A percentile compares a stretch with the other conserved stretches of the same genome.
These are phyloP conservation scores for Enteromius treurensis DNA, from an alignment of 2,797 vertebrate species.

Conservation along the genomic window DNA sequence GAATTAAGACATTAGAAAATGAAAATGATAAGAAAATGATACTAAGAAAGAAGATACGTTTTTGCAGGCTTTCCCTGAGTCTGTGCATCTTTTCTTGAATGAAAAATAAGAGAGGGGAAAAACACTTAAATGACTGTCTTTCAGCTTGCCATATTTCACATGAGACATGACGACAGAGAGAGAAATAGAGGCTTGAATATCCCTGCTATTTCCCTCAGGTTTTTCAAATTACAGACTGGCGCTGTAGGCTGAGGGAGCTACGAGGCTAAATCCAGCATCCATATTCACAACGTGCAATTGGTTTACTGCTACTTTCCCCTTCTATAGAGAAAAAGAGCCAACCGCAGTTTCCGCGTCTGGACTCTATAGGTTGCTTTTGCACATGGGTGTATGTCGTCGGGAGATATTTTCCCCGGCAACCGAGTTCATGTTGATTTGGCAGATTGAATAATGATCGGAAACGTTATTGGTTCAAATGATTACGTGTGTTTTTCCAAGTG, in stretches of 20 bases:
- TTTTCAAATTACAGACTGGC: slow-evolving; percentile 77
- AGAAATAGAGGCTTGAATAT: slow-evolving; percentile 72
- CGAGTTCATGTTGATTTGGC: slow-evolving; percentile 5
- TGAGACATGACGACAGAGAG: slow-evolving; percentile 69
- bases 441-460: slow-evolving; percentile 36
- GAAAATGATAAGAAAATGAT: not conserved
- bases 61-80: not conserved
- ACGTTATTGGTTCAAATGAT: slow-evolving; percentile 20
- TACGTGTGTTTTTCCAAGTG: slow-evolving; percentile 27
- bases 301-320: slow-evolving; percentile 56
- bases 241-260: slow-evolving; percentile 61
- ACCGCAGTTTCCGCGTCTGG: slow-evolving; percentile 69
- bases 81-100: slow-evolving; percentile 26
- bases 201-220: slow-evolving; percentile 73
- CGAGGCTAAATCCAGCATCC: slow-evolving; percentile 59
- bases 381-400: slow-evolving; percentile 44
- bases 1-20: too few relatives aligned
- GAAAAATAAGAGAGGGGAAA: slow-evolving; percentile 29
- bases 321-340: slow-evolving; percentile 32
- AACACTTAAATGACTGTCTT: slow-evolving; percentile 52
- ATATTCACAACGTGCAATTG: slow-evolving; percentile 69
- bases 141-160: slow-evolving; percentile 65
- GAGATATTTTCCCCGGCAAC: not conserved
- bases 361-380: slow-evolving; percentile 58
- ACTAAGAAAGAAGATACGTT: not conserved